Evolutionary conservation across 2,888 invertebrate genomes (phyloP), one percentile per base, ranked within the genome.

Genomic region (Eilema sororculum): DNA sequence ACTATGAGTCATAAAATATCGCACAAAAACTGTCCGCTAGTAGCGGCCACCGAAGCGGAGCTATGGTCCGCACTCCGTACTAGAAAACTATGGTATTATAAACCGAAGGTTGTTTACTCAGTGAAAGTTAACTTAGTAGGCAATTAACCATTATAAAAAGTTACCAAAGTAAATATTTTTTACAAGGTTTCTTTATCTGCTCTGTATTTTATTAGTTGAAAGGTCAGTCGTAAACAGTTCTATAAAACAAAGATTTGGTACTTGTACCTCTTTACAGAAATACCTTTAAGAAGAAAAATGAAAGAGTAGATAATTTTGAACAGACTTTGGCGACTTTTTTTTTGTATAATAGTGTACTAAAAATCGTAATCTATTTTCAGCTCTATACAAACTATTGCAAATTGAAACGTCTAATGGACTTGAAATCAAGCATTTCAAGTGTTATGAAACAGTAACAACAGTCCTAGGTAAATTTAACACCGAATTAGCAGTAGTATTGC

Each of bases 31-130:
- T 52, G 25, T 60, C 33, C 67, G 64, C 64, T 56, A 63, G 37
- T 64, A 65, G 67, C 64, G 64, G 67, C 64, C 71, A 64, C 52
- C 60, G 28, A 61, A 71, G 56, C 68, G 71, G 37, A 20, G 28
- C 61, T 37, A 16, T 37, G 59, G 64, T 24, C 30, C 52, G 13
- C 41, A 25, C 1, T 37, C 41, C 41, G 41, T 16, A 41, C 62
- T 56, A 62, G 28, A 70, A 58, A 61, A 65, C 64, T 37, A 63
- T 28, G 52, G 58, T 37, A 59, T 68, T 66, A 67, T 68, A 59
- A 68, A 65, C 37, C 62, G 28, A 69, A 79, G 65, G 41, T 69
- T 73, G 67, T 73, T 77, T 75, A 68, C 52, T 69, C 56, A 67
- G 66, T 68, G 69, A 79, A 74, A 73, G 65, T 70, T 16, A 33